These are phyloP conservation scores for Pristionchus maxplancki DNA, from an alignment of 2,888 invertebrate genomes.

Conservation along the genomic window DNA sequence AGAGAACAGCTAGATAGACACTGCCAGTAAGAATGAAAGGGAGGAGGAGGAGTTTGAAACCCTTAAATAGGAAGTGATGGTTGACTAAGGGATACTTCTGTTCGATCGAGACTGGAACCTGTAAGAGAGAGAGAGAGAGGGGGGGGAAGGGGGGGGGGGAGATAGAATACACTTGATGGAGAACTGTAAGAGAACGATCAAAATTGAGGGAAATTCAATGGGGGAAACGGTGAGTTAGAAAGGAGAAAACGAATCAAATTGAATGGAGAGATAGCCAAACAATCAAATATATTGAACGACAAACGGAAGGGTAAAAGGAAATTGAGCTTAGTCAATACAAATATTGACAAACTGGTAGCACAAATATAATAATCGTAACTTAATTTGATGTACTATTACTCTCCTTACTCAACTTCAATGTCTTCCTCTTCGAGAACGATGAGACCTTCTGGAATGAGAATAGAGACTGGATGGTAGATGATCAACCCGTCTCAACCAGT, in stretches of 20 bases:
- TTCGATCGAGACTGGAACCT: neutral
- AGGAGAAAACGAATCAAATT: neutral
- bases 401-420: constrained; percentile 36
- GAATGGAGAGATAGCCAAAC: constrained; percentile 17
- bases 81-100: neutral
- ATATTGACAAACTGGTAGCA: neutral
- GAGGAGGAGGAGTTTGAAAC: constrained; percentile 1
- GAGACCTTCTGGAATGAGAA: neutral
- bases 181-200: neutral
- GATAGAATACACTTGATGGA: neutral
- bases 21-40: constrained; percentile 7
- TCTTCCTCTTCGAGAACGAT: neutral
- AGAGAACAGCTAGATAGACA: neutral
- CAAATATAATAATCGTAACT: neutral
- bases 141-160: no score
- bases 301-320: neutral
- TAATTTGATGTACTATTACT: no score
- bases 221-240: neutral
- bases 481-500: no score
- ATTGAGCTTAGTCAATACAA: neutral
- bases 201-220: neutral
- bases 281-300: neutral
- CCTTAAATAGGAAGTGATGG: neutral
- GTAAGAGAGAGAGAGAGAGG: neutral
- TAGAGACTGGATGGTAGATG: no score